phyloP scores from a whole-genome alignment of 2,888 invertebrate genomes.

The Villa cingulata region DNA sequence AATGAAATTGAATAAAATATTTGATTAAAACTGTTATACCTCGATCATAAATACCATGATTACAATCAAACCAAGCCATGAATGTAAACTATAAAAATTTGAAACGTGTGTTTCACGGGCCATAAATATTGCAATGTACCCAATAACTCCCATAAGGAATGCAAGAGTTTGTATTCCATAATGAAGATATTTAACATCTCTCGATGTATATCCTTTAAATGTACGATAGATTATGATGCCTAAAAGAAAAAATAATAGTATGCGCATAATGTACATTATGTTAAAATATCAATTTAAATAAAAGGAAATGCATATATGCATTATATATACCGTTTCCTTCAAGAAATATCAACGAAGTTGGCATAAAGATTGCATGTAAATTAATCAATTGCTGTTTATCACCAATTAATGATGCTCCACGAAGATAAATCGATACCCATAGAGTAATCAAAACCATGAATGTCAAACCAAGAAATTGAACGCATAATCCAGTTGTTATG shows the following conservation, averaged over 20 bases:
- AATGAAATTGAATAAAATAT: no score
- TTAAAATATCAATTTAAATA: background rate
- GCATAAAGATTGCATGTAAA: background rate
- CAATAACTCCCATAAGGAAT: background rate
- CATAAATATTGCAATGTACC: background rate
- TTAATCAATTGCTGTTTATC: background rate
- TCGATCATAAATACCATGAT: background rate
- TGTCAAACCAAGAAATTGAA: background rate
- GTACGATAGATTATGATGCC: background rate
- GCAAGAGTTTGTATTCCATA: background rate
- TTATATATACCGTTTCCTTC: background rate
- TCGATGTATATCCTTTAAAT: background rate
- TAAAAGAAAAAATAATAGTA: background rate
- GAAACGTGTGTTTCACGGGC: background rate
- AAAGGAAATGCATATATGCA: background rate
- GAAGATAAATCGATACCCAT: background rate
- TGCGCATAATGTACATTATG: background rate
- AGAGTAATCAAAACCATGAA: background rate
- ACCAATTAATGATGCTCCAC: background rate
- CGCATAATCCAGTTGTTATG: background rate
- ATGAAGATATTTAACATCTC: constrained; percentile 2
- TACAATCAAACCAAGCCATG: constrained; percentile 4
- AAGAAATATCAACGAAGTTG: background rate
- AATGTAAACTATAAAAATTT: constrained; percentile 5
- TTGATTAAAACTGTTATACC: no score